These are phyloP conservation scores for Capromys pilorides DNA, from an alignment of 2,797 vertebrate genomes.

Conservation along the genomic window DNA sequence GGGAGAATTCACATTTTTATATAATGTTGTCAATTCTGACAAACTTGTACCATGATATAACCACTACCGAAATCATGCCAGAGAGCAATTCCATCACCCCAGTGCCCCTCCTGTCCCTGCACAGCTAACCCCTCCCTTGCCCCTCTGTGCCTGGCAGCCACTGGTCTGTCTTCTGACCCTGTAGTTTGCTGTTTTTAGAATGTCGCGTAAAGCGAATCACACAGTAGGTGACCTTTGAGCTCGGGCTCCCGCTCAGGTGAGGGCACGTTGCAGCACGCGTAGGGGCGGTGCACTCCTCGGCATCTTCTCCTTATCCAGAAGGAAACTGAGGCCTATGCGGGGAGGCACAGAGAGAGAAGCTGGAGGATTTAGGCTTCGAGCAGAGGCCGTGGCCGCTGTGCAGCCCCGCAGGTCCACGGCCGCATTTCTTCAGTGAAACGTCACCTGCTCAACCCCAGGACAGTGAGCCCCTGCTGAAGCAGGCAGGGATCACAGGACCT, in stretches of 20 bases:
- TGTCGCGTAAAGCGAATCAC: not conserved
- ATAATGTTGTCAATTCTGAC: not conserved
- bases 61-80: not conserved
- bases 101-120: not conserved
- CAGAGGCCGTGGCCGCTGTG: not conserved
- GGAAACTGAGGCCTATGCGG: not conserved
- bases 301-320: conserved; percentile 6
- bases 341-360: not conserved
- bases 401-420: not conserved
- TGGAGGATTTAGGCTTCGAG: not conserved
- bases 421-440: not conserved
- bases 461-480: not conserved
- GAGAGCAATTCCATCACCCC: not conserved
- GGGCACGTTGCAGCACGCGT: not conserved
- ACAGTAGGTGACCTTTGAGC: not conserved
- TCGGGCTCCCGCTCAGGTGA: conserved; percentile 22
- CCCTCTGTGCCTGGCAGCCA: not conserved
- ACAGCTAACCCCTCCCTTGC: not conserved
- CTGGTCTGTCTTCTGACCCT: conserved; percentile 47
- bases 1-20: not conserved
- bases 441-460: not conserved
- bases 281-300: not conserved
- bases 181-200: conserved; percentile 45
- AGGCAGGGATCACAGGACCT: not conserved
- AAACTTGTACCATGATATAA: conserved; percentile 6